These are phyloP conservation scores for Epsilonema sp. DNA, from an alignment of 2,888 invertebrate genomes.

Conservation along the genomic window DNA sequence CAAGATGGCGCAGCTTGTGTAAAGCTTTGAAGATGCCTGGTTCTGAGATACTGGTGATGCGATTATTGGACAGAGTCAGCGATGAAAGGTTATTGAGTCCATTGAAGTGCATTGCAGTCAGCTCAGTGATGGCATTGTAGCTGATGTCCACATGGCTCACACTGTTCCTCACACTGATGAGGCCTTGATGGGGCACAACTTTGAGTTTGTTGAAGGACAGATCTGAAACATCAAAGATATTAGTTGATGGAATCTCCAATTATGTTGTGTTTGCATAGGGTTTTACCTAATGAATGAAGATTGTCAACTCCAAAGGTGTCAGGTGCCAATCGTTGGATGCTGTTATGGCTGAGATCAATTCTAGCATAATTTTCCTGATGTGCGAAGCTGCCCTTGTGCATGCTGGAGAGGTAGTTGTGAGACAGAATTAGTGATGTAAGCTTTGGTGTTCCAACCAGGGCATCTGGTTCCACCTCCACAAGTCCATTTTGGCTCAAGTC, in stretches of 20 bases:
- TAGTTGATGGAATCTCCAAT: no score
- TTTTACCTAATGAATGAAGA: constrained; percentile 31
- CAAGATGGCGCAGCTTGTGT: constrained; percentile 15
- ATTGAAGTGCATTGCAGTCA: constrained; percentile 13
- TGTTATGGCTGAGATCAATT: constrained; percentile 38
- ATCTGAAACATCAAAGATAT: no score
- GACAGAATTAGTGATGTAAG: not conserved
- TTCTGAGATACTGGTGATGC: constrained; percentile 21
- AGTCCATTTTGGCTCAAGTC: constrained; percentile 37
- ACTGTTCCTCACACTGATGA: not conserved
- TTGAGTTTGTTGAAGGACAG: constrained; percentile 36
- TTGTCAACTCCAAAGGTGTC: constrained; percentile 11
- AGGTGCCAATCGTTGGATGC: constrained; percentile 19
- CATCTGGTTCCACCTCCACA: constrained; percentile 39
- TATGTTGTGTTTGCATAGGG: no score
- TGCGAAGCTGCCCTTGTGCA: not conserved
- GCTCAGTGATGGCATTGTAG: not conserved
- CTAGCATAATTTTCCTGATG: not conserved
- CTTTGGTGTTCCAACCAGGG: constrained; percentile 38
- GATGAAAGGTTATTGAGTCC: constrained; percentile 16
- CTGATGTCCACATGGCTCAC: not conserved
- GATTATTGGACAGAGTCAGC: constrained; percentile 16
- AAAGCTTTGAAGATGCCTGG: constrained; percentile 20
- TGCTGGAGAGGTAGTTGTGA: not conserved
- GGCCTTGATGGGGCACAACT: not conserved